Percentiles rank a stretch among this genome's conserved stretches.
Evolutionary conservation across 2,797 vertebrate species (phyloP).

Genomic region (Heterohyrax brucei): DNA sequence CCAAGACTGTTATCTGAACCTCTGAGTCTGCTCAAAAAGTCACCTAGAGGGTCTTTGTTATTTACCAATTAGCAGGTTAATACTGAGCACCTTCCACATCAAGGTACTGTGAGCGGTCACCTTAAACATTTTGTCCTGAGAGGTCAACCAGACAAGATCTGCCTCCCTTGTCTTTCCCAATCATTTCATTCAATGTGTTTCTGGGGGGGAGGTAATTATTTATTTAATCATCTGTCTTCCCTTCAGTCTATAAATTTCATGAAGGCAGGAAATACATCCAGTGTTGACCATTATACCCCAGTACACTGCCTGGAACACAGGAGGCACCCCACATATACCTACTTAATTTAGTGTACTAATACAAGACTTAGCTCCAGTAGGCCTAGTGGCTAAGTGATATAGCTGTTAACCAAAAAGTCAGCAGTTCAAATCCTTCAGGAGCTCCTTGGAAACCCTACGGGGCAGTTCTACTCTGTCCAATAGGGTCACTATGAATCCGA

Average conservation of each 20-base stretch:
- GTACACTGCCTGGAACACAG: background rate
- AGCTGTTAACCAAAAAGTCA: too few species aligned
- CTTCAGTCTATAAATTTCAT: background rate
- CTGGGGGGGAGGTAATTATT: background rate
- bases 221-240: background rate
- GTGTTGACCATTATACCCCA: slow-evolving; percentile 7
- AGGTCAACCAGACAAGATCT: slow-evolving; percentile 13
- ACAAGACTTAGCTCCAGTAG: background rate
- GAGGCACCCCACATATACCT: background rate
- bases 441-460: too few species aligned
- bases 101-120: background rate
- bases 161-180: background rate
- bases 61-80: slow-evolving; percentile 48
- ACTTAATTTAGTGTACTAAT: slow-evolving; percentile 6
- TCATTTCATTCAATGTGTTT: slow-evolving; percentile 33
- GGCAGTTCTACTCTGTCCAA: too few species aligned
- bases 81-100: background rate
- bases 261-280: background rate
- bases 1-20: background rate
- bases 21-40: background rate
- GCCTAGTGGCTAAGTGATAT: too few species aligned
- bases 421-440: too few species aligned
- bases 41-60: background rate
- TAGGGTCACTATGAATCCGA: too few species aligned
- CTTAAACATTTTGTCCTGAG: slow-evolving; percentile 36